phyloP scores from a whole-genome alignment of 2,797 vertebrate genomes.

The Gambusia yucatana region DNA sequence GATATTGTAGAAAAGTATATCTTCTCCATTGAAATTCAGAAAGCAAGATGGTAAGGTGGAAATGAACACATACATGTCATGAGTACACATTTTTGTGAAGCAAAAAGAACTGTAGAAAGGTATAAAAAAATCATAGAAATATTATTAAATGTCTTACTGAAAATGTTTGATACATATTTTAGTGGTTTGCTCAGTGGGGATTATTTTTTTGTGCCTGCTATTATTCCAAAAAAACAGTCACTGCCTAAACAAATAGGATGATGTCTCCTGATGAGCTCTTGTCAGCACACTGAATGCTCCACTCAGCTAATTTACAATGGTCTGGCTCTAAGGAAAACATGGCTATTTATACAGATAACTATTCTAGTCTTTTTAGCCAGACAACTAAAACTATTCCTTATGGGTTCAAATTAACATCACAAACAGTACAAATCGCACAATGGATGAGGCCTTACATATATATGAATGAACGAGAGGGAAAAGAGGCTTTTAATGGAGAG shows the following conservation, averaged over 20 bases:
- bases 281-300: constrained; percentile 56
- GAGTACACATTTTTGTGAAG: constrained; percentile 1
- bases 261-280: constrained; percentile 70
- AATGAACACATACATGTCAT: constrained; percentile 16
- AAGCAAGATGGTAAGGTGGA: constrained; percentile 4
- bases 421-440: constrained; percentile 27
- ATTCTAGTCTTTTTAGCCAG: constrained; percentile 37
- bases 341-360: constrained; percentile 65
- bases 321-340: constrained; percentile 58
- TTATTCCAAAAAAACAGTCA: constrained; percentile 41
- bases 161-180: constrained; percentile 31
- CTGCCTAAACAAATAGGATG: constrained; percentile 65
- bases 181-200: constrained; percentile 35
- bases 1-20: constrained; percentile 28
- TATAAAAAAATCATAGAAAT: constrained; percentile 36
- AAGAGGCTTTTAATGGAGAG: constrained; percentile 30
- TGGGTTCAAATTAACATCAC: constrained; percentile 18
- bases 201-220: constrained; percentile 50
- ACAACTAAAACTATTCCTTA: constrained; percentile 32
- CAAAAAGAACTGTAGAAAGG: constrained; percentile 2
- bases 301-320: constrained; percentile 68
- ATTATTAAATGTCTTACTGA: constrained; percentile 20
- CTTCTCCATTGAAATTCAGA: constrained; percentile 42
- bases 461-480: constrained; percentile 39
- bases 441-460: constrained; percentile 45